Evolutionary conservation across 2,888 invertebrate species (phyloP), one percentile per base, ranked within the genome.

Genomic region (Eustalomyia histrio): DNA sequence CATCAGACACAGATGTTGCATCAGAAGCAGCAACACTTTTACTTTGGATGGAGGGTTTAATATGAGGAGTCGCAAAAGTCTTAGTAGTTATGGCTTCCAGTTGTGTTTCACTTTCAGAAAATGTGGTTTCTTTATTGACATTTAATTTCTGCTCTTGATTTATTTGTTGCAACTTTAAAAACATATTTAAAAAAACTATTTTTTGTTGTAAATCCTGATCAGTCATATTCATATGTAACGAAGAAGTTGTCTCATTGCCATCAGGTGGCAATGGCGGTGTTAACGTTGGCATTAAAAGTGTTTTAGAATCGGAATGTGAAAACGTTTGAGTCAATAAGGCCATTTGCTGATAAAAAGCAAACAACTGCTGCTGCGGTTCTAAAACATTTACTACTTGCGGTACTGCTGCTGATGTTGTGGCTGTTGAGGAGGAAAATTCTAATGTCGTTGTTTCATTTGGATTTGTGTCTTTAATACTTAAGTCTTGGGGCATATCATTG

Each of bases 401-500:
- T 7, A 64, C 35, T 18, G 61, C 60, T 47, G 21, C 50, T 18
- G 64, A 21, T 18, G 52, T 16, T 10, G 17, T 17, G 3, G n/a
- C 3, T 35, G 33, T 14, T 2, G 10, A 1, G 29, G 18, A 21
- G 47, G 43, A 2, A 14, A 9, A n/a, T 12, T 29, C 55, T 17
- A 21, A 33, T 14, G 4, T n/a, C 7, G 39, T 1, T 39, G 10
- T 2, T 39, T 39, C 39, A n/a, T 63, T 7, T 17, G 47, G 18
- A 1, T 52, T 29, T 39, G n/a, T 43, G 29, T 53, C 18, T 55
- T 74, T 79, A 78, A 87, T 83, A 50, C 88, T 86, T 35, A 87
- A 75, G 80, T 87, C 87, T 35, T 88, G 83, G 7, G 85, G 84
- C 16, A 88, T 82, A 7, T 88, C 86, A 9, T 47, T 50, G 14